phyloP scores from a whole-genome alignment of 1,140 invertebrate genomes.

The Drosophila eugracilis region DNA sequence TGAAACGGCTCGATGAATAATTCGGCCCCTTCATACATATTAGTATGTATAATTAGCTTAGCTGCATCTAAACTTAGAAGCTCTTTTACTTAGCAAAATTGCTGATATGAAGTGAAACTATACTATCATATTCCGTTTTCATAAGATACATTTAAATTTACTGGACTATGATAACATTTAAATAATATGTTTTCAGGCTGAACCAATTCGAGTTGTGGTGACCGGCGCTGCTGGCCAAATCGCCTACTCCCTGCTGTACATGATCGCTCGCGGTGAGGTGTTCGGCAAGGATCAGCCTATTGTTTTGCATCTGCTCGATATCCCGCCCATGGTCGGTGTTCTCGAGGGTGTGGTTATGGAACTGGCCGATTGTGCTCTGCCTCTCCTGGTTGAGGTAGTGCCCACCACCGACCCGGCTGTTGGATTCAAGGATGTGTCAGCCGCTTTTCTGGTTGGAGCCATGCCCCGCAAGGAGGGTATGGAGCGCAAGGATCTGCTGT shows the following conservation, averaged over 20 bases:
- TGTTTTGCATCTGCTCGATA: conserved; percentile 96
- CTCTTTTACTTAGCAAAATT: neutral
- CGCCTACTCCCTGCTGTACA: conserved; percentile 97
- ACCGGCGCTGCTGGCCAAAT: conserved; percentile 99
- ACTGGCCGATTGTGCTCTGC: conserved; percentile 97
- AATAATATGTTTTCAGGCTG: conserved; percentile 70
- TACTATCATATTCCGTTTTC: no score
- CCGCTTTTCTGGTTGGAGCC: conserved; percentile 99
- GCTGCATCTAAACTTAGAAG: conserved; percentile 16
- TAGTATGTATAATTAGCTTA: conserved; percentile 36
- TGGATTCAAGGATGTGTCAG: conserved; percentile 98
- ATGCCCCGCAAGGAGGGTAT: conserved; percentile 99
- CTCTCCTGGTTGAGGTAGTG: conserved; percentile 93
- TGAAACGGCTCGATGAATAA: conserved; percentile 18
- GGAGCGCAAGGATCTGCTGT: conserved; percentile 98
- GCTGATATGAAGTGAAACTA: neutral
- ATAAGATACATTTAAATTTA: no score
- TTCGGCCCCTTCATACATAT: neutral
- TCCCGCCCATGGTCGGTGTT: conserved; percentile 97
- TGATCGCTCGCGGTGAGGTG: conserved; percentile 97
- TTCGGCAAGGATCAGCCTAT: conserved; percentile 97
- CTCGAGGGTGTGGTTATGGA: conserved; percentile 99
- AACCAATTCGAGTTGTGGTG: conserved; percentile 96
- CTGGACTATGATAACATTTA: no score
- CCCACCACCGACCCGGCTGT: conserved; percentile 94